Base-by-base conservation (phyloP, 2,888 invertebrate species). In the Pseudolycoriella hygida region DNA sequence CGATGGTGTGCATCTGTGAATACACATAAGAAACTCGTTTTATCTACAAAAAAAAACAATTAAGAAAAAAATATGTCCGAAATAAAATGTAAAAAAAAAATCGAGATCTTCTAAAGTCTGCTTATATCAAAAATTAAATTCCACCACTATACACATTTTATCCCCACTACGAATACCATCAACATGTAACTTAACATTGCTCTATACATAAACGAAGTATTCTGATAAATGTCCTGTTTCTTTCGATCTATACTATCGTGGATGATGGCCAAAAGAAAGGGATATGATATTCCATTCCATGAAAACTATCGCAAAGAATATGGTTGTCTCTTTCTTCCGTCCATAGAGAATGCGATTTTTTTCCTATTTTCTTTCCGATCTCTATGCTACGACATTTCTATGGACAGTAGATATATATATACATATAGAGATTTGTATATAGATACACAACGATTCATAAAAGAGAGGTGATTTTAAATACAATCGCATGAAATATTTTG, bases 171-270 rank as follows among this genome's bases (percentile, higher is more conserved):
- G 8, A 25, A n/a, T n/a, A n/a, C 30, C 30, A 30, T 30, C 30
- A 37, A 37, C 37, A 37, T n/a, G n/a, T n/a, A n/a, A n/a, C n/a
- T n/a, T n/a, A 6, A 25, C 8, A 25, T 25, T 25, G 25, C 25
- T 25, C 25, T 25, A 25, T 25, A 25, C 25, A 25, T 25, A 25
- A 25, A 25, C 25, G 25, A 25, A 6, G 15, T 39, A 17, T 17
- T 15, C 15, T 39, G 39, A 39, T 39, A 17, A 39, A 39, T 39
- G 17, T 39, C 39, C 39, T 39, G 15, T 39, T 14, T 39, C 15
- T 39, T 17, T 34, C 34, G 34, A 34, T 34, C 34, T 34, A 4
- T 34, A 14, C 34, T 34, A 34, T 34, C 34, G 11, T 34, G 34
- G 30, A 34, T 34, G 34, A 34, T 34, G 34, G 34, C 34, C 34